These are phyloP conservation scores for Himalopsyche tibetana DNA, from an alignment of 2,888 invertebrate species.

Conservation along the genomic window DNA sequence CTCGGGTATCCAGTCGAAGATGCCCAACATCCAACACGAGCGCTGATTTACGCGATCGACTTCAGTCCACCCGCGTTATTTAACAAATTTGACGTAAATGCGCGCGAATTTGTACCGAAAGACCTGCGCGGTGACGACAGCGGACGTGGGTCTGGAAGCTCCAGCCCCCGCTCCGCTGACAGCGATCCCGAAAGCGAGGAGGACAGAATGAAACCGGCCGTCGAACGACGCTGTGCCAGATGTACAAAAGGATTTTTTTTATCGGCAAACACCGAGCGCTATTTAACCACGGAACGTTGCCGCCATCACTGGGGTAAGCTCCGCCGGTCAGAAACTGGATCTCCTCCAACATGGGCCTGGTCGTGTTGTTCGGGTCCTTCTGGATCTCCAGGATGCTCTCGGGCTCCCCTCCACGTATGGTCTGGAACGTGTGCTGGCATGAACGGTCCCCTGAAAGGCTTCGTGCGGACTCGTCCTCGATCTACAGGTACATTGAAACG, in stretches of 20 bases:
- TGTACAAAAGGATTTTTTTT: conserved; percentile 86
- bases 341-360: conserved; percentile 70
- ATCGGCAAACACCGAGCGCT: conserved; percentile 81
- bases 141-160: conserved; percentile 77
- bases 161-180: conserved; percentile 73
- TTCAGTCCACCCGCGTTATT: conserved; percentile 72
- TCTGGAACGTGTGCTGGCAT: conserved; percentile 82
- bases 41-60: conserved; percentile 78
- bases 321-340: conserved; percentile 70
- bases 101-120: conserved; percentile 81
- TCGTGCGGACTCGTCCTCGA: conserved; percentile 78
- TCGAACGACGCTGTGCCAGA: conserved; percentile 82
- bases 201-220: conserved; percentile 66
- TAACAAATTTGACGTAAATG: conserved; percentile 80
- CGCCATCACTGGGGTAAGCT: conserved; percentile 93
- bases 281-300: conserved; percentile 86
- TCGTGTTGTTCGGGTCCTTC: conserved; percentile 80
- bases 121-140: conserved; percentile 74
- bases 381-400: conserved; percentile 81
- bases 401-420: conserved; percentile 86
- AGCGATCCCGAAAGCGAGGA: conserved; percentile 77
- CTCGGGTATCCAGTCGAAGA: conserved; percentile 86
- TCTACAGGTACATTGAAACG: conserved; percentile 72
- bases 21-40: conserved; percentile 78
- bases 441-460: conserved; percentile 85